phyloP scores from a whole-genome alignment of 2,797 vertebrate species.

The Galago senegalensis region DNA sequence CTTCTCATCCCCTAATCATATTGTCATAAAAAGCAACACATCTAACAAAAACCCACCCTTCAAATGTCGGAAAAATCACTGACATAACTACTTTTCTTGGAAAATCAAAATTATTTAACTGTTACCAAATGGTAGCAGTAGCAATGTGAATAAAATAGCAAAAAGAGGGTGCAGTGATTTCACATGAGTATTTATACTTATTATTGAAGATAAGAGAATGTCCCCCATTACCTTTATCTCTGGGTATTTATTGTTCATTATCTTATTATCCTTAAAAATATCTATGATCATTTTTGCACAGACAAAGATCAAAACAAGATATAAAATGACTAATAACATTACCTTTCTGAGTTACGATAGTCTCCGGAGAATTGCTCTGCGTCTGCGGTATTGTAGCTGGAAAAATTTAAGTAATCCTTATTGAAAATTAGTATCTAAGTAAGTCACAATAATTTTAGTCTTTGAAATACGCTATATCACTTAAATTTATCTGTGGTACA shows the following conservation, averaged over 20 bases:
- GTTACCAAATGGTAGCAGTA: neutral
- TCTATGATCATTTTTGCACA: neutral
- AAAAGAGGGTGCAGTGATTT: neutral
- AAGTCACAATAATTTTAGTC: neutral
- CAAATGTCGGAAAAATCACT: neutral
- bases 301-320: neutral
- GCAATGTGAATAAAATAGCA: neutral
- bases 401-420: slow-evolving; percentile 24
- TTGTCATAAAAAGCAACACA: neutral
- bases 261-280: neutral
- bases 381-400: neutral
- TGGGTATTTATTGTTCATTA: neutral
- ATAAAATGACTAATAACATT: neutral
- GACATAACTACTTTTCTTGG: neutral
- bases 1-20: neutral
- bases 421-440: neutral
- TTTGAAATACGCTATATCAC: neutral
- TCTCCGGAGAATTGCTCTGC: neutral
- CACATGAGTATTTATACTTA: neutral
- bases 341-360: neutral
- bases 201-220: neutral
- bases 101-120: neutral
- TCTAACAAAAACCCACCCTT: neutral
- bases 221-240: neutral
- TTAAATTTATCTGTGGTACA: neutral